Evolutionary conservation across 2,113 vertebrate species (phyloP), one percentile per base, ranked within the genome.

Genomic region (Raja brachyura): DNA sequence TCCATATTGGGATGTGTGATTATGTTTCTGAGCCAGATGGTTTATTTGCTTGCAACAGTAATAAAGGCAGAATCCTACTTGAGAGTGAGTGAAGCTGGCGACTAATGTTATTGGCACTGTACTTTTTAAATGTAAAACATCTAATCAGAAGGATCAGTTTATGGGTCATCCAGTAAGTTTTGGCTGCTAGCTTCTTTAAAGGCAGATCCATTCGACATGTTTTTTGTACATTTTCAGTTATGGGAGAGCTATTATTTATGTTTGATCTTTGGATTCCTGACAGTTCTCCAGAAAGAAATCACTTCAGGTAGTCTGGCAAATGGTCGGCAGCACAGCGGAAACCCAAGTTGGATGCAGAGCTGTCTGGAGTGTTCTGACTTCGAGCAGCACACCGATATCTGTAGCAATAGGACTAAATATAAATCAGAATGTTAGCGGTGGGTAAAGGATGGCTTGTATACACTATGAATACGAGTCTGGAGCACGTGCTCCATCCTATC

Each of bases 301-400:
- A 94, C n/a, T 75, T 93, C 75, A 73, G 90, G 93, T 96, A 94
- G 96, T 39, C 85, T 0, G 93, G 95, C 63, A 33, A 78, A 16
- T 11, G 5, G 83, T 93, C 94, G 0, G 97, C 96, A 0, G 96
- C 97, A 3, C 99, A 99, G 93, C 99, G 98, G 95, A 99, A 99
- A 0, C 99, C 98, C 94, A 99, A 97, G 93, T 99, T 99, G 0
- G 98, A 99, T 0, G 99, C 96, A 0, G 99, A 98, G 95, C 99
- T 99, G 95, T 99, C 98, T 0, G 98, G 98, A 0, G 98, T 98
- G 96, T 99, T 99, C 93, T 99, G 98, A 93, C 99, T 99, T 0
- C 99, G 97, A 1, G 99, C 99, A 0, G 97, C 98, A 94, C 99
- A 99, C 94, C 98, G 97, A 88, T 99, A 99, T 95, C 99, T 97